Percentiles rank a stretch among this genome's conserved stretches.
Conservation (phyloP, 2,113 vertebrate genomes). For the Gorsachius goisagi region DNA sequence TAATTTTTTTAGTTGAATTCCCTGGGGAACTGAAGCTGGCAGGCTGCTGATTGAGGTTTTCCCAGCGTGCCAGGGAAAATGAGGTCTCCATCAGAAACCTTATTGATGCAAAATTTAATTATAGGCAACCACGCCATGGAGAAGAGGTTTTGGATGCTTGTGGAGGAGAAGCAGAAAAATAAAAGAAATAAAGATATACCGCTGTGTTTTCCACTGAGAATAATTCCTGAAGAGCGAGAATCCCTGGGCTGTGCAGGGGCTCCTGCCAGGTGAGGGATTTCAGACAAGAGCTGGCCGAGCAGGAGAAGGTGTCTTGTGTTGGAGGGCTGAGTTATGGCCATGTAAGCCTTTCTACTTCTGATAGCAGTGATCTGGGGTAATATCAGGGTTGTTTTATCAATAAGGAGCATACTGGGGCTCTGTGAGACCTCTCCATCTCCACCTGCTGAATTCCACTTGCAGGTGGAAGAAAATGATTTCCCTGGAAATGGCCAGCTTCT, state of each 20-base stretch:
- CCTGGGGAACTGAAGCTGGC: neutral
- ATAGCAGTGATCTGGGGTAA: neutral
- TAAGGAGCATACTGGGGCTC: neutral
- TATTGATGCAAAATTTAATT: neutral
- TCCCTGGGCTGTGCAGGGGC: neutral
- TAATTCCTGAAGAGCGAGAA: neutral
- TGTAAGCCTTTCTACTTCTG: neutral
- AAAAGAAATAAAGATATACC: neutral
- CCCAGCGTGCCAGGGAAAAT: accelerated
- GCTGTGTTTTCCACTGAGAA: neutral
- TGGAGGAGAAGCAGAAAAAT: neutral
- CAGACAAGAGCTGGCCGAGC: neutral
- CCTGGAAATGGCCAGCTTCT: neutral
- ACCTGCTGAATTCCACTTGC: neutral
- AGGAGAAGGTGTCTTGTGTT: neutral
- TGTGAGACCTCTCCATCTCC: neutral
- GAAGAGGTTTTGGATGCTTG: neutral
- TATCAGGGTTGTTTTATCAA: neutral
- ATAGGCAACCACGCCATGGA: accelerated
- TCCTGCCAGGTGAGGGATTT: neutral
- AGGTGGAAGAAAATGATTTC: neutral
- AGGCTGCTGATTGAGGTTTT: neutral
- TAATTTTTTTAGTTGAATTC: neutral
- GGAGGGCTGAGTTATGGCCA: neutral
- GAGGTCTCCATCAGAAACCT: neutral